A percentile compares a stretch with the other conserved stretches of the same genome.
Evolutionary conservation across 2,888 invertebrate genomes (phyloP).

Genomic region (Sarcophaga rosellei): DNA sequence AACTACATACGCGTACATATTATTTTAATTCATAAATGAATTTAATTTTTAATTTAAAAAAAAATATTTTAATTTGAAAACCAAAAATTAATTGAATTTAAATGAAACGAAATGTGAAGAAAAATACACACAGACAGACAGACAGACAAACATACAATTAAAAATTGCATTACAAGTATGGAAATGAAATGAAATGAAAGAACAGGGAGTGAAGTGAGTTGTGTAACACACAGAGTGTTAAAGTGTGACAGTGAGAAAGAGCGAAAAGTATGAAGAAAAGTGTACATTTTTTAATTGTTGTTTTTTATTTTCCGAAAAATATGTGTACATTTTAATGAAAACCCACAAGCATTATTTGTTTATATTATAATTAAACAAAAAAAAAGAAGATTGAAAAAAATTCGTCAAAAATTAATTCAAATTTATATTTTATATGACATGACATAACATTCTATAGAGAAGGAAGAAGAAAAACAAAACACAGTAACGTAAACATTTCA

Average conservation of each 20-base stretch:
- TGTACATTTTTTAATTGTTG: no score
- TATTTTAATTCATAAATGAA: conserved; percentile 32
- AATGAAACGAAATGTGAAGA: conserved; percentile 30
- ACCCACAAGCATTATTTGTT: conserved; percentile 67
- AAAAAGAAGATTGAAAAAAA: background rate
- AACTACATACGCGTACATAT: conserved; percentile 68
- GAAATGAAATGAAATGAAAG: conserved; percentile 43
- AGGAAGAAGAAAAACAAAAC: conserved; percentile 9
- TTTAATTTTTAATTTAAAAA: conserved; percentile 10
- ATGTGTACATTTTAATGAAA: conserved; percentile 51
- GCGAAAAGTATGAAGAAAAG: conserved; percentile 25
- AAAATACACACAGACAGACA: conserved; percentile 15
- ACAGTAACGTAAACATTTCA: conserved; percentile 24
- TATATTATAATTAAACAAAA: conserved; percentile 49
- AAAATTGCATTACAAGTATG: background rate
- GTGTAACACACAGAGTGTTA: background rate
- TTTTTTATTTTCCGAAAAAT: conserved; percentile 25
- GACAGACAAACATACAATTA: no score
- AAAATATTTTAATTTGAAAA: conserved; percentile 10
- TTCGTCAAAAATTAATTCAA: background rate
- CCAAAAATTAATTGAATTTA: conserved; percentile 32
- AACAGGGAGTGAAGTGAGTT: conserved; percentile 39
- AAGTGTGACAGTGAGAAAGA: background rate
- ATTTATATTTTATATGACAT: background rate
- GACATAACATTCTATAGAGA: conserved; percentile 8